These are phyloP conservation scores for Onthophagus taurus DNA, from an alignment of 1,140 invertebrate genomes.

Conservation along the genomic window DNA sequence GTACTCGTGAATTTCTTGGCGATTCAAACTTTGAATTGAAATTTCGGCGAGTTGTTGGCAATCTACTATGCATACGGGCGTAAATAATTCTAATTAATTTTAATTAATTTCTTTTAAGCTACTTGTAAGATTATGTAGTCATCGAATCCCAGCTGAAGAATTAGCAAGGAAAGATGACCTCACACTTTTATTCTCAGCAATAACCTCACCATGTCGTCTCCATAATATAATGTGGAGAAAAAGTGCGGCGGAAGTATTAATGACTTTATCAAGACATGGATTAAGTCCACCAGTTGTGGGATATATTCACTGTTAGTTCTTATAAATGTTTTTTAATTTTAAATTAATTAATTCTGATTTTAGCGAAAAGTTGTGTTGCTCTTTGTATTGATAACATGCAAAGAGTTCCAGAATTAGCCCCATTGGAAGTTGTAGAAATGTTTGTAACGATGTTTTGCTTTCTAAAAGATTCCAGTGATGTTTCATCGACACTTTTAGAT, in stretches of 20 bases:
- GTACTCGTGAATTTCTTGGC: too few species aligned
- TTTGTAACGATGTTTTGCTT: conserved; percentile 97
- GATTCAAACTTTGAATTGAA: too few species aligned
- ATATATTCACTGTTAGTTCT: conserved; percentile 94
- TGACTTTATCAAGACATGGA: conserved; percentile 90
- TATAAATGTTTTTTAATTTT: neutral
- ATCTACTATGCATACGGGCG: too few species aligned
- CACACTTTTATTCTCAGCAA: conserved; percentile 89
- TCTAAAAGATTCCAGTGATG: conserved; percentile 95
- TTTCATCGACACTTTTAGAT: conserved; percentile 87
- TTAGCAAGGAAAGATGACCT: conserved; percentile 94
- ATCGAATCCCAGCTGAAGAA: conserved; percentile 89
- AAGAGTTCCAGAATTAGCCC: conserved; percentile 79
- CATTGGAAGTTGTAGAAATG: conserved; percentile 96
- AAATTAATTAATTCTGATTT: conserved; percentile 24
- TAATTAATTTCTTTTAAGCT: conserved; percentile 48
- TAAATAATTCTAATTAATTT: conserved; percentile 3
- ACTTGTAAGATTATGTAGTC: conserved; percentile 86
- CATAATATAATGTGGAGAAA: conserved; percentile 95
- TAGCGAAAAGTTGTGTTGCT: conserved; percentile 91
- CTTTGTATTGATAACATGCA: conserved; percentile 97
- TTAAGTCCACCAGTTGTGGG: conserved; percentile 85
- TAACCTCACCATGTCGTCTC: conserved; percentile 86
- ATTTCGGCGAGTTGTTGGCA: too few species aligned
- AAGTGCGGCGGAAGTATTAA: conserved; percentile 90